These are phyloP conservation scores for Tiaroga cobitis DNA, from an alignment of 2,797 vertebrate genomes.

Conservation along the genomic window DNA sequence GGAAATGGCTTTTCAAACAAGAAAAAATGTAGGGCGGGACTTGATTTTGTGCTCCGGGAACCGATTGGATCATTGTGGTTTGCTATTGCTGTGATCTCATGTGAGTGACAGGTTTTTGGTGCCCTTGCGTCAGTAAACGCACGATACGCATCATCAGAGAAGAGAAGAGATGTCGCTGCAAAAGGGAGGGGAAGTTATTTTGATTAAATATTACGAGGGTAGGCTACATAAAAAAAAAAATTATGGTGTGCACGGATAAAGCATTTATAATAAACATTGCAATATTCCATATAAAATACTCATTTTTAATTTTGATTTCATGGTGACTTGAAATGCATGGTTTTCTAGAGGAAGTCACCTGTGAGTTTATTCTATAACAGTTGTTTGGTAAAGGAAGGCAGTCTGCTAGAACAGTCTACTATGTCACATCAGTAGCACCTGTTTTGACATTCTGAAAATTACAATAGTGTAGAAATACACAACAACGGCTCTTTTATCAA, in stretches of 20 bases:
- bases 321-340: background rate
- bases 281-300: background rate
- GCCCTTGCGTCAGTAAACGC: background rate
- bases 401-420: background rate
- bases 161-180: background rate
- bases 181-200: background rate
- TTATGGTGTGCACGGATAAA: background rate
- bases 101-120: too few relatives aligned
- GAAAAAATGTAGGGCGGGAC: background rate
- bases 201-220: background rate
- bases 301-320: background rate
- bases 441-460: slow-evolving; percentile 4
- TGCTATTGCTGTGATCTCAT: background rate
- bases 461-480: background rate
- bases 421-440: background rate
- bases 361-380: background rate
- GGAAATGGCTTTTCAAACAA: background rate
- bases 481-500: slow-evolving; percentile 14
- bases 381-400: background rate
- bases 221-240: background rate
- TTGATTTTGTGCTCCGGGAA: background rate
- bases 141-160: background rate
- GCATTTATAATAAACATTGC: background rate
- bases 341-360: background rate
- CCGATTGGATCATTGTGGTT: background rate